Conservation (phyloP, 2,113 vertebrate genomes). For the Solea senegalensis region DNA sequence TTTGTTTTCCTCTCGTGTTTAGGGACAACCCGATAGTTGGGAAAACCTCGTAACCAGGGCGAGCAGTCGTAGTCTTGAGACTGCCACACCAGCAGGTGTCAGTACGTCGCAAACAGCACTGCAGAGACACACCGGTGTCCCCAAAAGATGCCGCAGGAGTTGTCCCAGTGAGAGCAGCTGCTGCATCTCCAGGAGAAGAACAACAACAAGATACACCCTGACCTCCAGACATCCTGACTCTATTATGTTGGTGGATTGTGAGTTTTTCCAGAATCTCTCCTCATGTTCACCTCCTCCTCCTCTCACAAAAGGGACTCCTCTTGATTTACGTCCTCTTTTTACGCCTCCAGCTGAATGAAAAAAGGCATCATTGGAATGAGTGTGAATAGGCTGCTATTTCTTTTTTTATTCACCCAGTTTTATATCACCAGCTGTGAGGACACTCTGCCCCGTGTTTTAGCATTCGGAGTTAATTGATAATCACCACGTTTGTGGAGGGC, state of each 20-base stretch:
- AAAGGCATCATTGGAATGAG: slow-evolving; percentile 66
- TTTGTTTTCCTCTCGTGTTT: slow-evolving; percentile 12
- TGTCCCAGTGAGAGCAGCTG: slow-evolving; percentile 11
- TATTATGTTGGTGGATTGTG: slow-evolving; percentile 23
- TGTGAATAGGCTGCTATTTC: slow-evolving; percentile 82
- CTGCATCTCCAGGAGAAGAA: slow-evolving; percentile 26
- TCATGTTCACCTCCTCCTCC: slow-evolving; percentile 14
- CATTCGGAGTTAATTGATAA: slow-evolving; percentile 35
- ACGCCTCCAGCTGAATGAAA: slow-evolving; percentile 48
- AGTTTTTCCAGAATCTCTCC: slow-evolving; percentile 17
- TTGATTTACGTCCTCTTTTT: slow-evolving; percentile 31
- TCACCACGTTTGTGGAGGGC: slow-evolving; percentile 45
- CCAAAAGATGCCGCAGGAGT: slow-evolving; percentile 12
- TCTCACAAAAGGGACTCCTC: not conserved
- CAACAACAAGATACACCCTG: slow-evolving; percentile 10
- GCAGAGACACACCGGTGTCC: slow-evolving; percentile 18
- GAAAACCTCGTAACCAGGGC: slow-evolving; percentile 84
- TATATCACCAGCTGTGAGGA: slow-evolving; percentile 62
- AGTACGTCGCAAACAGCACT: slow-evolving; percentile 15
- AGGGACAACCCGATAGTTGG: slow-evolving; percentile 97
- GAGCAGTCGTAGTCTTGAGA: slow-evolving; percentile 34
- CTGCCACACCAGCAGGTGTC: slow-evolving; percentile 44
- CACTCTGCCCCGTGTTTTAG: slow-evolving; percentile 34
- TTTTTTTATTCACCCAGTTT: slow-evolving; percentile 68
- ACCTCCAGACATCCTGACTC: slow-evolving; percentile 48